Evolutionary conservation across 2,888 invertebrate species (phyloP).

Genomic region (Synergus itoensis): DNA sequence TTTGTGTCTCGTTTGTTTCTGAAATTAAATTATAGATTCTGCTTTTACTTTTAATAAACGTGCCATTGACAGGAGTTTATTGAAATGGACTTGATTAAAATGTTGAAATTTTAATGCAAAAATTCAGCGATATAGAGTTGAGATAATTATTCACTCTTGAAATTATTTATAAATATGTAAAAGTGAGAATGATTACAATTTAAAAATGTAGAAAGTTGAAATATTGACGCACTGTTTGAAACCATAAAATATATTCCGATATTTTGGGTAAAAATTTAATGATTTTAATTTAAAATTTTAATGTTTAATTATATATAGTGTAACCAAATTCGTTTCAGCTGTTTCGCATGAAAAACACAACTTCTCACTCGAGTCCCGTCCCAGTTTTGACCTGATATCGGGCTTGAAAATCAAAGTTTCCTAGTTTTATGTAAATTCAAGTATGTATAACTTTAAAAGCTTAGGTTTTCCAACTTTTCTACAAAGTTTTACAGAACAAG

Average conservation of each 20-base stretch:
- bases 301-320: no score
- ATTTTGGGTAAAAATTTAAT: no score
- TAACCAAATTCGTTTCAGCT: constrained; percentile 8
- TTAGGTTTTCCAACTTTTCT: constrained; percentile 3
- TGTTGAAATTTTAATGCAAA: no score
- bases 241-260: no score
- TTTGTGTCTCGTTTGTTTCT: not conserved
- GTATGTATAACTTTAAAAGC: constrained; percentile 47
- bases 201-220: not conserved
- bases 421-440: constrained; percentile 53
- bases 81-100: no score
- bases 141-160: no score
- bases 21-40: no score
- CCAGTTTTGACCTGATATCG: constrained; percentile 49
- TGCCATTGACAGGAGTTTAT: no score
- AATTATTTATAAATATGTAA: no score
- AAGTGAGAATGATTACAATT: not conserved
- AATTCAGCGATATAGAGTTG: no score
- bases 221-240: not conserved
- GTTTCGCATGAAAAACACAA: not conserved
- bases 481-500: not conserved
- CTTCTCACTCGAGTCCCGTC: constrained; percentile 42
- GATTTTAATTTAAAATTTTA: no score
- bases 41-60: no score
- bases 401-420: constrained; percentile 52